These are phyloP conservation scores for Lutraria rhynchaena DNA, from an alignment of 1,140 invertebrate genomes.

Conservation along the genomic window DNA sequence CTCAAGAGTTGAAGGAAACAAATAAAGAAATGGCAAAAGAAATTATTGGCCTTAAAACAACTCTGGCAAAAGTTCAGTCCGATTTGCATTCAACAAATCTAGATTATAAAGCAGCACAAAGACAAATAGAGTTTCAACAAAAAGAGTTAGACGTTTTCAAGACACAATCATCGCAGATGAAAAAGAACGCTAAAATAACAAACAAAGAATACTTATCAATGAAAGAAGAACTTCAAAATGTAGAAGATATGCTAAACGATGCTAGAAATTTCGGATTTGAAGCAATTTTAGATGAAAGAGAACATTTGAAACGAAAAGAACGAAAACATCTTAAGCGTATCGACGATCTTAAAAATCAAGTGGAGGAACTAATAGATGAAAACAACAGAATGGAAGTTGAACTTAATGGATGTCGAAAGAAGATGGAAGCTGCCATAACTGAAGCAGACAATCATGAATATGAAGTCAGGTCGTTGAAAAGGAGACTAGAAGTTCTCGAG, in stretches of 20 bases:
- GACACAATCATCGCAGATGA: conserved; percentile 33
- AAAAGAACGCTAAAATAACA: conserved; percentile 22
- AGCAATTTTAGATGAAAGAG: conserved; percentile 33
- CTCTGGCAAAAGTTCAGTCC: conserved; percentile 34
- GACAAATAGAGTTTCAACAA: conserved; percentile 49
- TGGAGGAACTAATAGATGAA: conserved; percentile 36
- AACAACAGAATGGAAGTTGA: conserved; percentile 35
- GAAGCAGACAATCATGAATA: conserved; percentile 14
- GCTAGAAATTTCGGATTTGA: conserved; percentile 41
- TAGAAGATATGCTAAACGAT: conserved; percentile 47
- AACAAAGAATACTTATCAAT: conserved; percentile 35
- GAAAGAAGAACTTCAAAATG: conserved; percentile 40
- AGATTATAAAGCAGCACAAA: conserved; percentile 46
- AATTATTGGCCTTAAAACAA: conserved; percentile 49
- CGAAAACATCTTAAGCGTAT: conserved; percentile 38
- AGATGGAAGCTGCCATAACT: conserved; percentile 22
- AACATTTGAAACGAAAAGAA: conserved; percentile 27
- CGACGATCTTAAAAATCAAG: conserved; percentile 26
- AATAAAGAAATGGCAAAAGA: conserved; percentile 55
- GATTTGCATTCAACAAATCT: conserved; percentile 35
- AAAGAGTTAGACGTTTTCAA: conserved; percentile 51
- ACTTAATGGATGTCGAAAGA: conserved; percentile 13
- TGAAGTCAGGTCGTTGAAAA: conserved; percentile 17
- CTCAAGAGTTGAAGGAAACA: conserved; percentile 36
- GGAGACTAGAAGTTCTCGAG: conserved; percentile 42